Percentiles rank a stretch among this genome's conserved stretches.
Conservation (phyloP, 1,140 invertebrate genomes). For the Tetramorium simillimum region DNA sequence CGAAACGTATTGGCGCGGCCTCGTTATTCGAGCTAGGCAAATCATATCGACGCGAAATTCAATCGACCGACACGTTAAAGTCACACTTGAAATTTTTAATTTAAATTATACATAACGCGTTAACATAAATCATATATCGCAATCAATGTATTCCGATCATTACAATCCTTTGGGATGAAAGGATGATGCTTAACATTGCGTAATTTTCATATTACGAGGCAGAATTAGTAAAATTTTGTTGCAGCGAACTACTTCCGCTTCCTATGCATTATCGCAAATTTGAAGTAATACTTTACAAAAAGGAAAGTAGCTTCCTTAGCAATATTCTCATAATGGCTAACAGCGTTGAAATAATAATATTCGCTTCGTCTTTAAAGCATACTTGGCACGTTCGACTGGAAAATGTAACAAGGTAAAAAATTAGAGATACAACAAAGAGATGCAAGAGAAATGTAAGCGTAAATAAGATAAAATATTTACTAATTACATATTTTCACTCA, state of each 20-base stretch:
- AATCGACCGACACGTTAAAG: neutral
- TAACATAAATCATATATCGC: neutral
- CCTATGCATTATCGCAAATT: slow-evolving; percentile 23
- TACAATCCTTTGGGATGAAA: neutral
- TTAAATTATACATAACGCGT: neutral
- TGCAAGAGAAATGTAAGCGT: neutral
- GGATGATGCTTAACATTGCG: neutral
- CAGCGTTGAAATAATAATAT: slow-evolving; percentile 43
- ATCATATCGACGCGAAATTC: neutral
- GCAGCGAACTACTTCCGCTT: neutral
- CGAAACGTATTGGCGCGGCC: slow-evolving; percentile 4
- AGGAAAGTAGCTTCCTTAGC: neutral
- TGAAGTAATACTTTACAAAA: slow-evolving; percentile 42
- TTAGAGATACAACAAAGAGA: neutral
- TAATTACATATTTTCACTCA: slow-evolving; percentile 8
- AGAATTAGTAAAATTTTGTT: slow-evolving; percentile 23
- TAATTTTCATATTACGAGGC: slow-evolving; percentile 15
- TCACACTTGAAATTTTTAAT: neutral
- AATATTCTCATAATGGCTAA: slow-evolving; percentile 50
- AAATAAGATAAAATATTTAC: slow-evolving; percentile 17
- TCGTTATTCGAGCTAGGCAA: slow-evolving; percentile 11
- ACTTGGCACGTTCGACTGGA: neutral
- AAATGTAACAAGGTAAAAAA: slow-evolving; percentile 19
- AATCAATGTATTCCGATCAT: neutral
- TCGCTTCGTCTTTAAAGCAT: slow-evolving; percentile 32